Evolutionary conservation across 2,113 vertebrate species (phyloP).

Genomic region (Nanorana parkeri): DNA sequence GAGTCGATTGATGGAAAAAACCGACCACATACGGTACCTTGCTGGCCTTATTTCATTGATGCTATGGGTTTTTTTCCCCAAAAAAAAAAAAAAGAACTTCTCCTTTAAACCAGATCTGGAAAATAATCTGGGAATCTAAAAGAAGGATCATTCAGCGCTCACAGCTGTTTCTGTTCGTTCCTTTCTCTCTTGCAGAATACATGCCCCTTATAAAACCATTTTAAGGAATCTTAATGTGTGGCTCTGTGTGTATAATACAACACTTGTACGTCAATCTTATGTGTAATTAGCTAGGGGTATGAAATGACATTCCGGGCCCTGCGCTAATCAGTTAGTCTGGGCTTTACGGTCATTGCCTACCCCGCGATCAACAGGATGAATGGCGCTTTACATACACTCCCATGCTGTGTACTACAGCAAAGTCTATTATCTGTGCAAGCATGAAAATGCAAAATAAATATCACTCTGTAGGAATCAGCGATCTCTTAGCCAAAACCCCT

Average conservation of each 20-base stretch:
- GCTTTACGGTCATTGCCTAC: conserved; percentile 4
- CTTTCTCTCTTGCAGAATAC: conserved; percentile 12
- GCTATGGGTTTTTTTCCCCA: no score
- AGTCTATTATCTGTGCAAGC: conserved; percentile 54
- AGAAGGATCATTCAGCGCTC: no score
- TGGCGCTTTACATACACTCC: conserved; percentile 39
- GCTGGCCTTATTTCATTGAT: no score
- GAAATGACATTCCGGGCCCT: conserved; percentile 51
- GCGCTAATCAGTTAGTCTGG: conserved; percentile 50
- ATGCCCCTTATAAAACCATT: conserved; percentile 27
- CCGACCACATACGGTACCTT: no score
- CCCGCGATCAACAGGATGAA: conserved; percentile 36
- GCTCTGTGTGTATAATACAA: conserved; percentile 33
- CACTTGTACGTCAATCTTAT: conserved; percentile 52
- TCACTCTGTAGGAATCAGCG: conserved; percentile 49
- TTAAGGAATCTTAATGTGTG: conserved; percentile 33
- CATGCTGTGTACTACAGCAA: conserved; percentile 47
- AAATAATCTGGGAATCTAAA: no score
- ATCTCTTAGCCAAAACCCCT: conserved; percentile 45
- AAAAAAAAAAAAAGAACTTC: no score
- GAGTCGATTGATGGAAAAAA: no score
- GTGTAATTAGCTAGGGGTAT: conserved; percentile 53
- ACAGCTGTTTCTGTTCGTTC: conserved; percentile 41
- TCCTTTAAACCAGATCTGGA: no score
- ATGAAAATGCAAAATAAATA: conserved; percentile 57